phyloP scores from a whole-genome alignment of 2,113 vertebrate species.

The Anas platyrhynchos region DNA sequence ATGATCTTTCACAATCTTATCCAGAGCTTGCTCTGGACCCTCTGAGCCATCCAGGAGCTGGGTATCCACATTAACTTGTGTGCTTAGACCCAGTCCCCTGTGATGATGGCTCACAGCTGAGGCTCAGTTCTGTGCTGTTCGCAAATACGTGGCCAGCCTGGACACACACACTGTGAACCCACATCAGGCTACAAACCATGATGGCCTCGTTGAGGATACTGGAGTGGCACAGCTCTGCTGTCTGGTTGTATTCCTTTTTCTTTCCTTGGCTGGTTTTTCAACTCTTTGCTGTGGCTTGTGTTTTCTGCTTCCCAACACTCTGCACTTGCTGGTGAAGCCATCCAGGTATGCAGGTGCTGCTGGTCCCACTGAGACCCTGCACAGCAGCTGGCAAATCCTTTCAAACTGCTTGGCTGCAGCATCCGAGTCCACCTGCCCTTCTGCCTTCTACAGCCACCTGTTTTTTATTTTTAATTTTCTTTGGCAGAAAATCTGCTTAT shows the following conservation, averaged over 20 bases:
- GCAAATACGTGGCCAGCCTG: fast-evolving
- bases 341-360: not conserved
- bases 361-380: not conserved
- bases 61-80: fast-evolving
- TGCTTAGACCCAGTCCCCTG: fast-evolving
- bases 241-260: not conserved
- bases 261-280: not conserved
- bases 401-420: not conserved
- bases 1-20: not conserved
- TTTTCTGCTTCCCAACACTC: not conserved
- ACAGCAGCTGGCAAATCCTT: not conserved
- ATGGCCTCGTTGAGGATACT: not conserved
- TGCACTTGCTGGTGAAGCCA: not conserved
- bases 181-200: not conserved
- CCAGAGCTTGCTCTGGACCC: not conserved
- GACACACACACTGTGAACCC: fast-evolving
- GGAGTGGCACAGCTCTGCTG: not conserved
- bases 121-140: not conserved
- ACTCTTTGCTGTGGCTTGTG: not conserved
- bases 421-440: not conserved
- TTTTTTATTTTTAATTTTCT: not conserved
- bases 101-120: not conserved
- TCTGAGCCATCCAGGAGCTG: not conserved
- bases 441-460: not conserved
- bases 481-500: not conserved